Conservation (phyloP, 2,888 invertebrate species). For the Campopleginae sp. region DNA sequence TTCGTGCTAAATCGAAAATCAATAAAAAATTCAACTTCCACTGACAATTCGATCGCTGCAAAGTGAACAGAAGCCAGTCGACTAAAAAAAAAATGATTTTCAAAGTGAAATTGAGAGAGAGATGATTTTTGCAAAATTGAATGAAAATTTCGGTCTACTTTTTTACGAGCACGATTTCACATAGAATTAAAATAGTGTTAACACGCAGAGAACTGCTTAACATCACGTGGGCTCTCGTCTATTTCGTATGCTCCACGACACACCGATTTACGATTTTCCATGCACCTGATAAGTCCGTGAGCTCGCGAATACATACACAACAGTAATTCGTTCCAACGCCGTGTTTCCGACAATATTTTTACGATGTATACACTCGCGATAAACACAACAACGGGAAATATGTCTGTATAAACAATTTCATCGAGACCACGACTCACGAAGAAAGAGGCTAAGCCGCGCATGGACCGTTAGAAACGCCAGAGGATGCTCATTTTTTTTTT, state of each 20-base stretch:
- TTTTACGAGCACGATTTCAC: not conserved
- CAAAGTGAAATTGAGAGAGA: not conserved
- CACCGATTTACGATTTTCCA: conserved; percentile 45
- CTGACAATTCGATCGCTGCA: no score
- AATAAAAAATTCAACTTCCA: no score
- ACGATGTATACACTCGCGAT: not conserved
- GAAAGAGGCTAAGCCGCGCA: not conserved
- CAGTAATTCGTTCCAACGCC: not conserved
- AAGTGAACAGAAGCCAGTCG: not conserved
- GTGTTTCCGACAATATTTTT: conserved; percentile 9
- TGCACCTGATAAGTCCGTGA: conserved; percentile 50
- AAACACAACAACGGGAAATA: not conserved
- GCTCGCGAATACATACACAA: conserved; percentile 32
- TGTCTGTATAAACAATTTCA: conserved; percentile 1
- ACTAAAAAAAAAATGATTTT: not conserved
- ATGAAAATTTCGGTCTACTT: not conserved
- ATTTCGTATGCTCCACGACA: conserved; percentile 17
- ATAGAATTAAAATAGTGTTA: not conserved
- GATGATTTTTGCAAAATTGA: not conserved
- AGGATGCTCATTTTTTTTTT: not conserved
- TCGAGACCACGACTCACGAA: not conserved
- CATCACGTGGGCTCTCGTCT: not conserved
- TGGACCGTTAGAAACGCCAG: not conserved
- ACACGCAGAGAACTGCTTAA: not conserved
- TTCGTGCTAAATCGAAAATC: no score